Percentiles rank a stretch among this genome's conserved stretches.
Conservation (phyloP, 2,888 invertebrate species). For the Poecilobothrus nobilitatus region DNA sequence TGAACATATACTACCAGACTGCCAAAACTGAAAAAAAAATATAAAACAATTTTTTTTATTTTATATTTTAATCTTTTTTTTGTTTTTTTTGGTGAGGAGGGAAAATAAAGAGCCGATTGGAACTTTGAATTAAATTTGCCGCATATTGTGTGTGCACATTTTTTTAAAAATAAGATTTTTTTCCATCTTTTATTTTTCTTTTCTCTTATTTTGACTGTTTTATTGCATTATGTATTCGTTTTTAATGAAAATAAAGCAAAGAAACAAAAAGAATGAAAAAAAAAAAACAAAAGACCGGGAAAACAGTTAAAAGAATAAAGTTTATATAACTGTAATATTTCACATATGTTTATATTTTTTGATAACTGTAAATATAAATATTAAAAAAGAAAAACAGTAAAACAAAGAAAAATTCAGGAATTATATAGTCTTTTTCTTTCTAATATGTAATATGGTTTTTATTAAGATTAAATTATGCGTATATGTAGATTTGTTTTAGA, state of each 20-base stretch:
- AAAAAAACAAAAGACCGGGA: neutral
- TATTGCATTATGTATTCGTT: neutral
- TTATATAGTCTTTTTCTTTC: neutral
- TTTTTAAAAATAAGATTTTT: neutral
- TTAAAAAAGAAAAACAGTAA: neutral
- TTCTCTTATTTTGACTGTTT: neutral
- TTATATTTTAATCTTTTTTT: too few relatives aligned
- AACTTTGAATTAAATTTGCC: neutral
- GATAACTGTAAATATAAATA: slow-evolving; percentile 6
- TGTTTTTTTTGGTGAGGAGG: neutral
- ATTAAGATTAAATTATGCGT: neutral
- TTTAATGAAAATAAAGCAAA: neutral
- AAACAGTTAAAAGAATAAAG: neutral
- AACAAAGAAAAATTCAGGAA: neutral
- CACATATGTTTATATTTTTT: neutral
- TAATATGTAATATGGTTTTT: neutral
- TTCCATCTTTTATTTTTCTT: too few relatives aligned
- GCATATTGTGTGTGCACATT: neutral
- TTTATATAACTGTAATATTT: neutral
- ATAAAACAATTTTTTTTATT: too few relatives aligned
- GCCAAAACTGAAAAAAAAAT: neutral
- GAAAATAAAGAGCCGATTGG: neutral
- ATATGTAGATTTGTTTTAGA: neutral
- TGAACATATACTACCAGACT: neutral
- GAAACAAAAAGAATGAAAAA: too few relatives aligned